Percentiles rank a stretch among this genome's conserved stretches.
Evolutionary conservation across 2,797 vertebrate species (phyloP).

Genomic region (Botia kubotai): DNA sequence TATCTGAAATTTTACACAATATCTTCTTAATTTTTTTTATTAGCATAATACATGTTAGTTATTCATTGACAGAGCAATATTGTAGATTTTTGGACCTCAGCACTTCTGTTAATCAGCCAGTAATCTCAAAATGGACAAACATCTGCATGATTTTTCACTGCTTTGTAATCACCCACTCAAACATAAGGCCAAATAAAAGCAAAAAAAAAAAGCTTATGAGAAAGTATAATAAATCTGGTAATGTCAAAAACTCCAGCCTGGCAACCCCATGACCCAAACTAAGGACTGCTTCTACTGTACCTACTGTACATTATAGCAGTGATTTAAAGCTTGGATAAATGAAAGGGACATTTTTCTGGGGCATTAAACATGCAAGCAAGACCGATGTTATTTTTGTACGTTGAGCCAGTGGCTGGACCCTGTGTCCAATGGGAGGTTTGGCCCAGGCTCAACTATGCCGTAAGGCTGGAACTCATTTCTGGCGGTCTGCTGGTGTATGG

Average conservation of each 20-base stretch:
- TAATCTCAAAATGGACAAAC: conserved; percentile 1
- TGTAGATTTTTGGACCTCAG: background rate
- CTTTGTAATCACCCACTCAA: conserved; percentile 45
- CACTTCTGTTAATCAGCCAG: background rate
- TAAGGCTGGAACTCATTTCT: conserved; percentile 59
- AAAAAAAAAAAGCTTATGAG: conserved; percentile 2
- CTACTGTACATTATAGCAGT: conserved; percentile 57
- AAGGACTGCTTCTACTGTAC: conserved; percentile 49
- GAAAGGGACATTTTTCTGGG: conserved; percentile 56
- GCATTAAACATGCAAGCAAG: conserved; percentile 53
- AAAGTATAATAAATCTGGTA: conserved; percentile 20
- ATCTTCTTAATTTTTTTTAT: background rate
- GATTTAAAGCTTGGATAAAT: conserved; percentile 58
- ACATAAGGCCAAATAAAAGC: conserved; percentile 35
- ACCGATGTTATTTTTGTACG: conserved; percentile 61
- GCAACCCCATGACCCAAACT: conserved; percentile 44
- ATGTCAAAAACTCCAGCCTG: conserved; percentile 50
- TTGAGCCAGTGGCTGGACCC: conserved; percentile 49
- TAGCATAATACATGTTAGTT: background rate
- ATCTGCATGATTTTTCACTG: conserved; percentile 29
- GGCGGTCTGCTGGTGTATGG: conserved; percentile 50
- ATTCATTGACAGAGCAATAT: background rate
- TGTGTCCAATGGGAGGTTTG: conserved; percentile 61
- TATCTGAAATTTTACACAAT: background rate
- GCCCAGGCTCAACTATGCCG: conserved; percentile 64